Evolutionary conservation across 2,888 invertebrate genomes (phyloP).

Genomic region (Dinocampus coccinellae): DNA sequence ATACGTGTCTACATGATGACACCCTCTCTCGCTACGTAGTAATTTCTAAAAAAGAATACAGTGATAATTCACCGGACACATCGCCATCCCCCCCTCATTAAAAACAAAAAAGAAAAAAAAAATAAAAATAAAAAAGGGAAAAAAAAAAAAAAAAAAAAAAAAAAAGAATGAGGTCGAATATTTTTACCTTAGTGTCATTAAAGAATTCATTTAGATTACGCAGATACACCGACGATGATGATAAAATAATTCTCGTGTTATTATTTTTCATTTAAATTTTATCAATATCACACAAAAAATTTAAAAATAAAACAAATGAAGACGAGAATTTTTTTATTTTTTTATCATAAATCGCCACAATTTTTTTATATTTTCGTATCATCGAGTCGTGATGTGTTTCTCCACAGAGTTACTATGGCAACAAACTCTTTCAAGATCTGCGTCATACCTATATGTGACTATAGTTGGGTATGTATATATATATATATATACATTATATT

Average conservation of each 20-base stretch:
- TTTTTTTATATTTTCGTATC: too few species aligned
- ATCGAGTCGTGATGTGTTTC: conserved; percentile 66
- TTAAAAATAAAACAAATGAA: background rate
- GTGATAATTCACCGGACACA: background rate
- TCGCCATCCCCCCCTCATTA: background rate
- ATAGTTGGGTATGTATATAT: too few species aligned
- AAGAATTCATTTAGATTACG: background rate
- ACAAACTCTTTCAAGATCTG: conserved; percentile 44
- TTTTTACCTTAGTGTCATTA: background rate
- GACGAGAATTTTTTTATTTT: too few species aligned
- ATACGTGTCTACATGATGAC: conserved; percentile 5
- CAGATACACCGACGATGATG: background rate
- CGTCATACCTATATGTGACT: conserved; percentile 20
- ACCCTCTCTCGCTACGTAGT: background rate
- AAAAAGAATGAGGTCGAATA: background rate
- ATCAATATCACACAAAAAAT: background rate
- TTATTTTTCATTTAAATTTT: background rate
- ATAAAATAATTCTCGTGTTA: background rate
- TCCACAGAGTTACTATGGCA: conserved; percentile 61
- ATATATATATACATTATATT: background rate
- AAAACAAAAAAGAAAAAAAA: too few species aligned
- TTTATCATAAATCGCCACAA: too few species aligned
- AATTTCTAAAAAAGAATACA: conserved; percentile 21
- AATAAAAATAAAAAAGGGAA: background rate
- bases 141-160: background rate